Evolutionary conservation across 2,797 vertebrate genomes (phyloP), one percentile per base, ranked within the genome.

Genomic region (Kryptolebias ocellatus): DNA sequence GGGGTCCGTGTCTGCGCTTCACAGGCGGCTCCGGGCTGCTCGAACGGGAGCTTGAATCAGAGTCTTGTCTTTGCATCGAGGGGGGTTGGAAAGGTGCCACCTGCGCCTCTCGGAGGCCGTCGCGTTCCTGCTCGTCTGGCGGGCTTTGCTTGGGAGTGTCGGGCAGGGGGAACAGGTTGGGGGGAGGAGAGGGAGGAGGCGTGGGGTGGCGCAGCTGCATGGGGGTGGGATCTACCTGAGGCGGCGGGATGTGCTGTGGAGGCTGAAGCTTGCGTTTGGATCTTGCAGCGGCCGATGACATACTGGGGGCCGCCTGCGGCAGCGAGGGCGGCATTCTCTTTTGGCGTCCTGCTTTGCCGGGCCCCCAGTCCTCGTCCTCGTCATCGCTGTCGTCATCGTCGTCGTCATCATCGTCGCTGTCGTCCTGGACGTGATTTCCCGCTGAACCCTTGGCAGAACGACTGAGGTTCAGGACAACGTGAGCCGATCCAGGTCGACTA

Each of bases 101-200:
- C 14, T 79, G 59, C 1, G 60, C 54, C 15, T 70, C 67, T 42
- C 53, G 76, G 0, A 71, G 70, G 4, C 56, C 83, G 15, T 81
- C 89, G 49, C 73, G 80, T 44, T 90, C 87, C 4, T 90, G 92
- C 24, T 94, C 89, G 4, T 93, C 91, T 3, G 91, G 92, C 1
- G 94, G 94, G 66, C 94, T 95, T 82, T 95, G 94, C 81, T 94
- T 95, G 55, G 94, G 94, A 70, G 94, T 95, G 79, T 95, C 94
- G 0, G 94, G 94, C 2, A 95, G 76, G 11, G 92, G 92, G 68
- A 93, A 94, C 63, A 93, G 82, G 72, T 94, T 89, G 9, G 93
- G 93, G 0, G 94, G 94, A 8, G 93, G 94, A n/a, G 94, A 94
- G 1, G 94, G 93, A 29, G 94, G 94, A 29, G 89, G 90, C 11